A percentile compares a stretch with the other conserved stretches of the same genome.
Evolutionary conservation across 92 coral and sea anemone species (phyloP).

Genomic region (Phenganax marumi): DNA sequence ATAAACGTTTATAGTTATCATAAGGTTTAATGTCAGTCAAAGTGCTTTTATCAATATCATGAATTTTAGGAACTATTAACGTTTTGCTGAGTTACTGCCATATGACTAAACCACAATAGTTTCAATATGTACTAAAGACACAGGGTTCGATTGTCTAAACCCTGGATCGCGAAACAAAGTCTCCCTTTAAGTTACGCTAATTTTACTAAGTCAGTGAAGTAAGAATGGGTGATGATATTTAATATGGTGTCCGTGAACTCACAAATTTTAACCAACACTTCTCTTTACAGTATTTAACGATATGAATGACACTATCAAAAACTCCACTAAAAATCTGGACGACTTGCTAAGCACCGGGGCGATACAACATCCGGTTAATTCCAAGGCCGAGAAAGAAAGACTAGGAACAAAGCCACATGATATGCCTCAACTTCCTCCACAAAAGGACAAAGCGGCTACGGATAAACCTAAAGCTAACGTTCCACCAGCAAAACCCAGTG

Average conservation of each 20-base stretch:
- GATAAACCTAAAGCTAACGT: not conserved
- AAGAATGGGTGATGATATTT: no score
- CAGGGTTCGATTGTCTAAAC: no score
- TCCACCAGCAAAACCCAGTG: conserved; percentile 10
- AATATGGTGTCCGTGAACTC: not conserved
- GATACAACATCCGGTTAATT: not conserved
- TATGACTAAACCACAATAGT: no score
- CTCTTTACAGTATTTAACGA: conserved; percentile 23
- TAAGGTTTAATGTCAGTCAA: no score
- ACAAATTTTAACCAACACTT: not conserved
- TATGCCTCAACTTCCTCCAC: conserved; percentile 1
- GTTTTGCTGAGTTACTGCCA: no score
- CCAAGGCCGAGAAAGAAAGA: not conserved
- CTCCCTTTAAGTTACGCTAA: no score
- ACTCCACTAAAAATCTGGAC: conserved; percentile 39
- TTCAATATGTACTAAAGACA: no score
- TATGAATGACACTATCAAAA: conserved; percentile 25
- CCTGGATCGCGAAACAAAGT: no score
- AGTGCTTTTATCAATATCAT: no score
- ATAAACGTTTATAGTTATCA: no score
- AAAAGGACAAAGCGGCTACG: not conserved
- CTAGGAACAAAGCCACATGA: not conserved
- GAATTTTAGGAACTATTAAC: no score
- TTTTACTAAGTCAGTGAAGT: no score
- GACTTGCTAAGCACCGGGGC: conserved; percentile 14